These are phyloP conservation scores for Cathartes aura DNA, from an alignment of 2,113 vertebrate genomes.

Conservation along the genomic window DNA sequence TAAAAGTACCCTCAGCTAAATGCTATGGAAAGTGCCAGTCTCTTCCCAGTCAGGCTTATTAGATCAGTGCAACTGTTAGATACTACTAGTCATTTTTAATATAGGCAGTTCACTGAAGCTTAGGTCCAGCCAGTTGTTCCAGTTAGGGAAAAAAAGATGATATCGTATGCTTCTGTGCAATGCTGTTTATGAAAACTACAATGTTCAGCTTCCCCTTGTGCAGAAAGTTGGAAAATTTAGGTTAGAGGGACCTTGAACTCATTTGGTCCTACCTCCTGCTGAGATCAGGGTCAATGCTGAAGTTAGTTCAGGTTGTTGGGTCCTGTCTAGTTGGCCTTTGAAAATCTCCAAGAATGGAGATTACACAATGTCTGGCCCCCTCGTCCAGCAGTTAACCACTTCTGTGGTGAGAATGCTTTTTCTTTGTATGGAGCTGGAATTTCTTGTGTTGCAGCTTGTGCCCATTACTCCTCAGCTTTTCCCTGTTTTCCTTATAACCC, in stretches of 20 bases:
- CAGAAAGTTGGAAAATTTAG: neutral
- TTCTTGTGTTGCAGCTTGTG: neutral
- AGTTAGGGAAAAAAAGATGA: neutral
- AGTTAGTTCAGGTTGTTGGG: neutral
- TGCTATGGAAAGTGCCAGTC: neutral
- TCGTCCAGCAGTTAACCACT: neutral
- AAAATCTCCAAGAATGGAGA: neutral
- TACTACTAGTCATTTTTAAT: neutral
- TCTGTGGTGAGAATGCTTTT: neutral
- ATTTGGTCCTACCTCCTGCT: neutral
- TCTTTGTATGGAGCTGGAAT: neutral
- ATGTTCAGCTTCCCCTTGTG: neutral
- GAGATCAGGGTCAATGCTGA: neutral
- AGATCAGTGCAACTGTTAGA: neutral
- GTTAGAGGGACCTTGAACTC: neutral
- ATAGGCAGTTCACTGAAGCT: neutral
- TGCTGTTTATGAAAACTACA: neutral
- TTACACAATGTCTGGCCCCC: neutral
- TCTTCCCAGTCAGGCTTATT: neutral
- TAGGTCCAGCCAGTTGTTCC: neutral
- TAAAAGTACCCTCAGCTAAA: neutral
- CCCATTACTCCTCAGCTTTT: neutral
- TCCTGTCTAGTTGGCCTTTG: neutral
- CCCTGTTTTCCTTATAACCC: neutral
- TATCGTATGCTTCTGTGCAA: fast-evolving